phyloP scores from a whole-genome alignment of 1,140 invertebrate genomes.

The Drosophila kikkawai region DNA sequence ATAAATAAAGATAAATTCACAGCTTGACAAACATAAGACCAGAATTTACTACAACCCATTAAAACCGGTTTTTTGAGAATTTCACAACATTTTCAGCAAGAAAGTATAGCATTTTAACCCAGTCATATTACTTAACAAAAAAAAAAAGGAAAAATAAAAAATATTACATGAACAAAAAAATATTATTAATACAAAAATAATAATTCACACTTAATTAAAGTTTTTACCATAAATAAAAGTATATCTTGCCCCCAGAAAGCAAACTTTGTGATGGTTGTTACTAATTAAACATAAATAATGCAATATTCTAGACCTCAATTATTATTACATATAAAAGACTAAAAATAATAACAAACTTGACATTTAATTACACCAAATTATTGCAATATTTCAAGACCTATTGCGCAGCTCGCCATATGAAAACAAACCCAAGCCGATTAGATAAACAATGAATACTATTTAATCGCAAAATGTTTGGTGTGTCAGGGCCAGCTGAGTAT shows the following conservation, averaged over 20 bases:
- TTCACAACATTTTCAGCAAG: conserved; percentile 3
- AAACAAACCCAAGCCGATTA: not conserved
- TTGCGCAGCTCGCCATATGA: not conserved
- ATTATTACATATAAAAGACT: not conserved
- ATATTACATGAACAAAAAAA: not conserved
- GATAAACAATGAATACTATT: conserved; percentile 7
- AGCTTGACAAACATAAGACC: not conserved
- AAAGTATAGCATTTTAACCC: not conserved
- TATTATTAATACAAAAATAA: too few relatives aligned
- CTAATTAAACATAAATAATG: not conserved
- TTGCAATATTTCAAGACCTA: conserved; percentile 7
- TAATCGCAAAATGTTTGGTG: conserved; percentile 19
- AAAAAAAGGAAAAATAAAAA: too few relatives aligned
- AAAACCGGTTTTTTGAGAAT: conserved; percentile 4
- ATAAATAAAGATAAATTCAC: not conserved
- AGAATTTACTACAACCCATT: not conserved
- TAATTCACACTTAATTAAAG: too few relatives aligned
- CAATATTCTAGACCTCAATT: not conserved
- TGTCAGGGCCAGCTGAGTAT: conserved; percentile 7
- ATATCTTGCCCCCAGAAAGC: too few relatives aligned
- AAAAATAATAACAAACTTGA: not conserved
- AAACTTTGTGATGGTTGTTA: too few relatives aligned
- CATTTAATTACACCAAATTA: conserved; percentile 5
- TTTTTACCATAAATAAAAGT: not conserved
- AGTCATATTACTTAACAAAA: too few relatives aligned